A percentile compares a stretch with the other conserved stretches of the same genome.
These are phyloP conservation scores for Platalea minor DNA, from an alignment of 2,797 vertebrate genomes.

Conservation along the genomic window DNA sequence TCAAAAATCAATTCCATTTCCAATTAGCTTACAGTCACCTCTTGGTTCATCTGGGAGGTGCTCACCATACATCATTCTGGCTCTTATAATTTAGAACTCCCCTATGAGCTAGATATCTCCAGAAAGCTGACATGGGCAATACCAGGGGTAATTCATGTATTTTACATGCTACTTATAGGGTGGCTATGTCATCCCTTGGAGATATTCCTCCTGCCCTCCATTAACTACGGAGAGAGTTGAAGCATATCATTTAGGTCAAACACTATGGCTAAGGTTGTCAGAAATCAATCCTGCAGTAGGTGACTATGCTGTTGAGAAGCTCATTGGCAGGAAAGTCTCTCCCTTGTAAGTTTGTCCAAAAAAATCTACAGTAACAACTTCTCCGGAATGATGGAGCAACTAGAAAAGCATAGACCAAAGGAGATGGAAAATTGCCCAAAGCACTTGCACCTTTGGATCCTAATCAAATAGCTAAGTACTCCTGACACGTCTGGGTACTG, in stretches of 20 bases:
- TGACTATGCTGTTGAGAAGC: background rate
- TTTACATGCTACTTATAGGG: background rate
- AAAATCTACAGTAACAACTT: background rate
- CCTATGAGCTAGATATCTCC: background rate
- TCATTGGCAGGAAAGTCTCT: background rate
- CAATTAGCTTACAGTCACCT: background rate
- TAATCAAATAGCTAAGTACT: fast-evolving
- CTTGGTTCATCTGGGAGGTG: background rate
- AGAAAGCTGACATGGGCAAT: background rate
- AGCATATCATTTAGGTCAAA: background rate
- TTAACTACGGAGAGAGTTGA: background rate
- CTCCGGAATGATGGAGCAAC: background rate
- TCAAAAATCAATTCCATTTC: background rate
- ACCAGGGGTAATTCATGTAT: background rate
- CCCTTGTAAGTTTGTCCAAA: background rate
- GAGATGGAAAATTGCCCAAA: background rate
- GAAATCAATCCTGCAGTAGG: background rate
- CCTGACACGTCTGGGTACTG: background rate
- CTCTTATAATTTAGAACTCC: background rate
- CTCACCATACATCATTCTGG: background rate
- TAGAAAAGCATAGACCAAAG: background rate
- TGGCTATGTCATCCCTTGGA: background rate
- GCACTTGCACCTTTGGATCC: background rate
- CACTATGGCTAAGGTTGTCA: background rate
- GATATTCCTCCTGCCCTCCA: background rate